Conservation (phyloP, 2,113 vertebrate genomes). For the Menura novaehollandiae region DNA sequence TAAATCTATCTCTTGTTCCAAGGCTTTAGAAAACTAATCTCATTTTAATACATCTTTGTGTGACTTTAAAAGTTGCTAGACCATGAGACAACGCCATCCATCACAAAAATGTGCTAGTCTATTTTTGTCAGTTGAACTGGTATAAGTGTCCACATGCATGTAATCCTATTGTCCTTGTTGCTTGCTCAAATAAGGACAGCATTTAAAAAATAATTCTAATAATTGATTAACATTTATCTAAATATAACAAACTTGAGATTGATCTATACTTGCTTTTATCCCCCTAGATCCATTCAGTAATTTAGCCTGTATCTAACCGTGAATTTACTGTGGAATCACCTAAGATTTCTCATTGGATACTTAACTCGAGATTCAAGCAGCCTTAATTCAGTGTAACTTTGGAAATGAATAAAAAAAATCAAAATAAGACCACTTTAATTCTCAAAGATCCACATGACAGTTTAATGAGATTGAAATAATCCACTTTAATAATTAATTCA, state of each 20-base stretch:
- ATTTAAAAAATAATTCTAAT: background rate
- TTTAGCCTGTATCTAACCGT: background rate
- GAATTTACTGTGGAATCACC: background rate
- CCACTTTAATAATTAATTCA: background rate
- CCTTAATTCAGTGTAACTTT: background rate
- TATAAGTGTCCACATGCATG: background rate
- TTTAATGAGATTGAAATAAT: constrained; percentile 11
- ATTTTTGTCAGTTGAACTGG: background rate
- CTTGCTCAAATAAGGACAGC: background rate
- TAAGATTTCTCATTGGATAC: background rate
- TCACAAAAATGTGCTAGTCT: background rate
- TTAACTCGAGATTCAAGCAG: background rate
- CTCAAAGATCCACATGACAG: background rate
- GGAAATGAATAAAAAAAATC: background rate
- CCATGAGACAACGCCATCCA: background rate
- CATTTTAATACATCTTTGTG: background rate
- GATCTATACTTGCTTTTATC: background rate
- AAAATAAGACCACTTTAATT: background rate
- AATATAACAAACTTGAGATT: background rate
- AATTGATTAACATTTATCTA: background rate
- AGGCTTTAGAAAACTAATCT: background rate
- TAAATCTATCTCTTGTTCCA: background rate
- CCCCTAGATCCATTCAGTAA: background rate
- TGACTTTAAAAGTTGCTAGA: background rate
- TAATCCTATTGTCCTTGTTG: background rate